Percentiles rank a stretch among this genome's conserved stretches.
Conservation (phyloP, 2,888 invertebrate genomes). For the Tridacna gigas region DNA sequence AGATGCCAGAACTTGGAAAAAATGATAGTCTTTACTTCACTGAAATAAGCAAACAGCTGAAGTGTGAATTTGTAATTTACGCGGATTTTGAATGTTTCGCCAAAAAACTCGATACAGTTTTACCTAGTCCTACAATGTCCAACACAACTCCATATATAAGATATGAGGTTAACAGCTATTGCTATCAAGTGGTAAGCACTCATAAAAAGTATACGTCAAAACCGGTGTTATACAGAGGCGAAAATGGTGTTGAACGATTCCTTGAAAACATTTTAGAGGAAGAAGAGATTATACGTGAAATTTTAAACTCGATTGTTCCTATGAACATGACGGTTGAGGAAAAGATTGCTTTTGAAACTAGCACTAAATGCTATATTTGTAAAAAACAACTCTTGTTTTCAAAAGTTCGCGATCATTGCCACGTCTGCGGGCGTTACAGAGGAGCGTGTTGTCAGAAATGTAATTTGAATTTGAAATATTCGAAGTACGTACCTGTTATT, state of each 20-base stretch:
- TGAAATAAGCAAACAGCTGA: conserved; percentile 20
- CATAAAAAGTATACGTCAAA: conserved; percentile 7
- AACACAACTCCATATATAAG: conserved; percentile 10
- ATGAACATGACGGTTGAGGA: conserved; percentile 2
- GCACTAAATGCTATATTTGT: conserved; percentile 10
- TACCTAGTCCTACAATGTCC: neutral
- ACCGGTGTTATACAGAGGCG: conserved; percentile 27
- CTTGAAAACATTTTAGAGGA: conserved; percentile 15
- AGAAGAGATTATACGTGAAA: conserved; percentile 22
- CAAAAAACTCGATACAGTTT: neutral
- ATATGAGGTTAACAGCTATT: neutral
- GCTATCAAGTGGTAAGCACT: neutral
- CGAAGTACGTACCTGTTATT: conserved; percentile 9
- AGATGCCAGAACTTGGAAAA: conserved; percentile 21
- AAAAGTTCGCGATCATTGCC: conserved; percentile 10
- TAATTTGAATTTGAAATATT: conserved; percentile 7
- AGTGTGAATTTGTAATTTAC: conserved; percentile 25
- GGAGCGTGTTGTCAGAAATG: neutral
- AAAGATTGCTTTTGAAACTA: neutral
- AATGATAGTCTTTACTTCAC: conserved; percentile 7
- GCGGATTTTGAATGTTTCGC: conserved; percentile 20
- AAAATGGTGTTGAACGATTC: conserved; percentile 18
- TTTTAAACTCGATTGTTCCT: neutral
- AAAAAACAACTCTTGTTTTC: neutral
- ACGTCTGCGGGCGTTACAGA: conserved; percentile 1